A percentile compares a stretch with the other conserved stretches of the same genome.
These are phyloP conservation scores for Gnathonemus longibarbis DNA, from an alignment of 2,113 vertebrate genomes.

Conservation along the genomic window DNA sequence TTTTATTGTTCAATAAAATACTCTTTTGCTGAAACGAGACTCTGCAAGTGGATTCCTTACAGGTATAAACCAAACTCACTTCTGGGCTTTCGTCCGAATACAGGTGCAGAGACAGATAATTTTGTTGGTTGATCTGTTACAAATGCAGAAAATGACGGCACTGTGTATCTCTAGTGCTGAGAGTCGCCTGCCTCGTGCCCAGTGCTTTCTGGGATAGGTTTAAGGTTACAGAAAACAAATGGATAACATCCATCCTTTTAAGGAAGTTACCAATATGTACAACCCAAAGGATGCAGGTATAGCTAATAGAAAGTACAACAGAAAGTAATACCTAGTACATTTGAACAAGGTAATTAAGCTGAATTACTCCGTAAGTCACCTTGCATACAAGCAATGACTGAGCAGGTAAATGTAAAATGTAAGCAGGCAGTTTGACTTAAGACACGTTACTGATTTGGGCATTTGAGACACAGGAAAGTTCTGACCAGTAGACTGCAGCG, in stretches of 20 bases:
- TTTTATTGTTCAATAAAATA: no score
- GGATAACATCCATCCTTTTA: background rate
- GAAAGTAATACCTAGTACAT: background rate
- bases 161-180: background rate
- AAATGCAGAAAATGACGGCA: background rate
- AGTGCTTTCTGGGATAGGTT: background rate
- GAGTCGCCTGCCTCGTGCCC: background rate
- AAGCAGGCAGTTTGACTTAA: background rate
- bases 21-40: no score
- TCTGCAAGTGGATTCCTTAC: no score
- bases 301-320: background rate
- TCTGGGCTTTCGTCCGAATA: background rate
- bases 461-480: conserved; percentile 37
- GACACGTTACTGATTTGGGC: background rate
- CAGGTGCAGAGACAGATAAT: background rate
- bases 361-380: background rate
- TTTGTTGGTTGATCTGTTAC: background rate
- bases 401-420: background rate
- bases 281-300: background rate
- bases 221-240: background rate
- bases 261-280: background rate
- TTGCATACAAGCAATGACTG: background rate
- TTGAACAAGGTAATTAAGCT: background rate
- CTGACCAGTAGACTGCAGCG: conserved; percentile 30
- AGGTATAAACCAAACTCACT: background rate